These are phyloP conservation scores for Heliothis virescens DNA, from an alignment of 1,140 invertebrate genomes.

Conservation along the genomic window DNA sequence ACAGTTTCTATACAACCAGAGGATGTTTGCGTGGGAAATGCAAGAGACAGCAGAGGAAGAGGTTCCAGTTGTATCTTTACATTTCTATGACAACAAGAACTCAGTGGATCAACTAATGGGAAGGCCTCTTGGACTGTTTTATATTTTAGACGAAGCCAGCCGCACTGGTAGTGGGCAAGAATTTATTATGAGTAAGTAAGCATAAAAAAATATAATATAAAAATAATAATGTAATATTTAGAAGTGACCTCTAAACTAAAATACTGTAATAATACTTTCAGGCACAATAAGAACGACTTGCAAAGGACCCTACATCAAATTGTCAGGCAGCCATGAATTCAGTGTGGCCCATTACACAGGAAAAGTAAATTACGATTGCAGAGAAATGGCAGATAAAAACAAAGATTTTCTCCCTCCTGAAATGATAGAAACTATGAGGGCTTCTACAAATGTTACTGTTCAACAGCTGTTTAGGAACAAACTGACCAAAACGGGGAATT, in stretches of 20 bases:
- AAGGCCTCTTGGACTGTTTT: slow-evolving; percentile 94
- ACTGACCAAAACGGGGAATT: slow-evolving; percentile 94
- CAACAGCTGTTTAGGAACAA: slow-evolving; percentile 93
- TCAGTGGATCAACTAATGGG: slow-evolving; percentile 94
- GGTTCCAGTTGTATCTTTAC: slow-evolving; percentile 89
- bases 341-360: slow-evolving; percentile 94
- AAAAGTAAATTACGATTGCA: slow-evolving; percentile 92
- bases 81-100: slow-evolving; percentile 95
- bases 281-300: slow-evolving; percentile 85
- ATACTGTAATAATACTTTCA: slow-evolving; percentile 66
- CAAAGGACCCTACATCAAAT: slow-evolving; percentile 88
- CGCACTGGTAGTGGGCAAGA: slow-evolving; percentile 88
- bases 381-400: slow-evolving; percentile 95
- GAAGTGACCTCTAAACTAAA: background rate
- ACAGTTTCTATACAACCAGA: slow-evolving; percentile 95
- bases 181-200: slow-evolving; percentile 84
- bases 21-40: slow-evolving; percentile 95
- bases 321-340: slow-evolving; percentile 90
- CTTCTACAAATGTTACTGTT: slow-evolving; percentile 91
- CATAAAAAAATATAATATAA: too few species aligned
- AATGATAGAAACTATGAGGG: slow-evolving; percentile 93
- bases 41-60: slow-evolving; percentile 95
- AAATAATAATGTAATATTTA: too few species aligned
- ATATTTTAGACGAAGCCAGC: slow-evolving; percentile 96
- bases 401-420: slow-evolving; percentile 95